phyloP scores from a whole-genome alignment of 2,888 invertebrate species.

The Ornithoptera priamus region DNA sequence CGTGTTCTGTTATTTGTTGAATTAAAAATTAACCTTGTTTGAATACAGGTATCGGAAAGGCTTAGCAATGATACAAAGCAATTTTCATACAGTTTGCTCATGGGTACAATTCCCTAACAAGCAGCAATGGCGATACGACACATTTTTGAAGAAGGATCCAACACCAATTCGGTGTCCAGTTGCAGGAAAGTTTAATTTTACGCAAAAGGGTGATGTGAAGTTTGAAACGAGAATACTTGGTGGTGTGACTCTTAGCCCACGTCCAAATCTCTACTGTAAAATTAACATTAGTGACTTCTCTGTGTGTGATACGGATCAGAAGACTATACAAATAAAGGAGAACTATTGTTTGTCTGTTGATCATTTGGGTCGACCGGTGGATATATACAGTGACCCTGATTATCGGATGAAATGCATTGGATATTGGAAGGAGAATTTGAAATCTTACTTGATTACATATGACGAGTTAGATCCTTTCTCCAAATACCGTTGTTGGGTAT shows the following conservation, averaged over 20 bases:
- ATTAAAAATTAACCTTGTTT: not conserved
- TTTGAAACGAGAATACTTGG: conserved; percentile 97
- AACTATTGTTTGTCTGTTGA: conserved; percentile 98
- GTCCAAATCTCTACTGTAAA: conserved; percentile 95
- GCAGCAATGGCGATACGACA: conserved; percentile 92
- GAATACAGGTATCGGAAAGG: conserved; percentile 88
- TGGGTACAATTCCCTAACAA: conserved; percentile 95
- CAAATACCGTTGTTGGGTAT: conserved; percentile 98
- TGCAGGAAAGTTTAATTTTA: conserved; percentile 97
- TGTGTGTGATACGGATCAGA: conserved; percentile 96
- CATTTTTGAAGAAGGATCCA: conserved; percentile 92
- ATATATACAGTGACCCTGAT: conserved; percentile 98
- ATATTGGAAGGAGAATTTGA: conserved; percentile 98
- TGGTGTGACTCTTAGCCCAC: conserved; percentile 95
- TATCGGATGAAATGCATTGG: conserved; percentile 98
- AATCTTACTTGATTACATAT: conserved; percentile 96
- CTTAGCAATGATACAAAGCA: conserved; percentile 92
- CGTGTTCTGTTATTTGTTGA: not conserved
- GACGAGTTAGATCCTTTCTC: conserved; percentile 98
- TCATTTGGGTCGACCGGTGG: conserved; percentile 95
- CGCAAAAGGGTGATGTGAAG: conserved; percentile 92
- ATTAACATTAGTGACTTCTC: conserved; percentile 97
- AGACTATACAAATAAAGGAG: conserved; percentile 95
- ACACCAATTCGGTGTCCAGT: conserved; percentile 96
- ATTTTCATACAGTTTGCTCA: conserved; percentile 95